Base-by-base conservation (phyloP, 2,797 vertebrate genomes). In the Rhinatrema bivittatum region DNA sequence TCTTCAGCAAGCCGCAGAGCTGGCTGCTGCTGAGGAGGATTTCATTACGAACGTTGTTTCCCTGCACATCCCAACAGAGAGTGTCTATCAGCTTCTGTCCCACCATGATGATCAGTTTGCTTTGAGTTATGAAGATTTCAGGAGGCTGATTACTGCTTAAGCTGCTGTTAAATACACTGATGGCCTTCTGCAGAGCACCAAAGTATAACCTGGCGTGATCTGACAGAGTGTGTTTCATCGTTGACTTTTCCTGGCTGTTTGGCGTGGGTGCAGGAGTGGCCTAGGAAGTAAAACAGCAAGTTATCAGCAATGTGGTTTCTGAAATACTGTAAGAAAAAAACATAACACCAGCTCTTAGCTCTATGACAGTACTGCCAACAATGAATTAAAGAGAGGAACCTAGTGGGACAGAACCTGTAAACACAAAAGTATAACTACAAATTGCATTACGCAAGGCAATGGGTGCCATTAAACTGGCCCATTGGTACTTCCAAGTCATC, bases 101-200 rank as follows among this genome's bases (percentile, higher is more conserved):
- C 10, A 93, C 87, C 84, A 88, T 92, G 64, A 98, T 94, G 54
- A 97, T 86, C 60, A 96, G 77, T 41, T 97, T 98, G 63, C 94
- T 91, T 42, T 94, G 86, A 1, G 86, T 78, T 59, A 98, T 92
- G 62, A 97, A 91, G 57, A 68, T 74, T 46, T 97, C 93, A 0
- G 93, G 91, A 0, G 90, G 84, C 51, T 91, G 87, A 22, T 78
- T 58, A 4, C 55, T 69, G 43, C 36, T 39, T 21, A 97, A 80
- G 40, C 87, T 90, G 33, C 24, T 13, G 13, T 68, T 50, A 16
- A 97, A 86, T 3, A 78, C 76, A 0, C 49, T 4, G 1, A 94
- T 85, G 31, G 93, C 95, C 36, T 93, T 96, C 62, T 91, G 88
- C 20, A 97, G 86, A 0, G 91, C 92, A 0, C 85, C 80, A 1